Conservation (phyloP, 2,888 invertebrate genomes). For the Vannuccia rotundouncinata region DNA sequence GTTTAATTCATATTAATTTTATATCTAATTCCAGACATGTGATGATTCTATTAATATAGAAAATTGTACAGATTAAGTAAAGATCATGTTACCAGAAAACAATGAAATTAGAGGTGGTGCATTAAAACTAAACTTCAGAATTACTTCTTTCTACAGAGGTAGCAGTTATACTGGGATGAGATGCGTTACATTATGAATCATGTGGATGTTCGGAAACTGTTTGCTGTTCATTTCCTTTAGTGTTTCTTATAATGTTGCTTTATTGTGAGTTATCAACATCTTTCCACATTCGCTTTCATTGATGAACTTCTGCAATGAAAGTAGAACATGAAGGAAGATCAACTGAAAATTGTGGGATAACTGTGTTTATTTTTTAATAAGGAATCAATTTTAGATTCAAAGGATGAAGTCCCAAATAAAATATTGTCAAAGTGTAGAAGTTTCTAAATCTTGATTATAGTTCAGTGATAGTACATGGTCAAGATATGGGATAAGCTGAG, state of each 20-base stretch:
- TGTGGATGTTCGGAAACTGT: slow-evolving; percentile 17
- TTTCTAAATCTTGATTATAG: not conserved
- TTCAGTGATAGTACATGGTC: not conserved
- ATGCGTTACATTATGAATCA: not conserved
- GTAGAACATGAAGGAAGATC: not conserved
- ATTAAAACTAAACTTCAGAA: too few species aligned
- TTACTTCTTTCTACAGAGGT: slow-evolving; percentile 9
- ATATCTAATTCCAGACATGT: too few species aligned
- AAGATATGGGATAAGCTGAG: not conserved
- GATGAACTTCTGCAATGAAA: slow-evolving; percentile 22
- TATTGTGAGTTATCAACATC: not conserved
- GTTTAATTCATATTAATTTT: too few species aligned
- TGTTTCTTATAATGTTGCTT: slow-evolving; percentile 10
- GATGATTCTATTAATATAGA: too few species aligned
- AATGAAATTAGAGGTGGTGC: too few species aligned
- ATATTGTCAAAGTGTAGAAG: not conserved
- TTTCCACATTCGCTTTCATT: not conserved
- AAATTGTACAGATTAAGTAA: too few species aligned
- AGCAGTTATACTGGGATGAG: slow-evolving; percentile 9
- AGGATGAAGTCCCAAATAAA: slow-evolving; percentile 2
- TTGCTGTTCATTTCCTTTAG: not conserved
- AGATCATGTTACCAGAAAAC: too few species aligned
- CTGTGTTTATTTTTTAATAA: slow-evolving; percentile 2
- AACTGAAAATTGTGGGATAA: not conserved
- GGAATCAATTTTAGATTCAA: not conserved